Evolutionary conservation across 2,797 vertebrate genomes (phyloP), one percentile per base, ranked within the genome.

Genomic region (Rhabdomys pumilio): DNA sequence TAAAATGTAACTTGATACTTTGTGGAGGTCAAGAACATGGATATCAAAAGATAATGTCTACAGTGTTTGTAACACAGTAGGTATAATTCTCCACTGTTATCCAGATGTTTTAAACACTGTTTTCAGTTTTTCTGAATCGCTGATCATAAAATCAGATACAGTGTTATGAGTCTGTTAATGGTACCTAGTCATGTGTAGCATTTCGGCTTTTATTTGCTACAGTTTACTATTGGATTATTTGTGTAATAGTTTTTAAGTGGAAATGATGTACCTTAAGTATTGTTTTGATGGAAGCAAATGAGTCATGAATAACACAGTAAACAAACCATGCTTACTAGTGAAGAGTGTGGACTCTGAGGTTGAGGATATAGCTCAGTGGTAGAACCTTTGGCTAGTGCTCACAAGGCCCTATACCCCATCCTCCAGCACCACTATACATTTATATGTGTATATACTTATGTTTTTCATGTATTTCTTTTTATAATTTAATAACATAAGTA

Each of bases 211-310:
- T 55, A 47, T 80, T 92, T 88, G 38, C 47, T 90, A 7, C 26
- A 34, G 29, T 90, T 90, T 61, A 95, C 75, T 72, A 3, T 67
- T 87, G 20, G 50, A 53, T 88, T 95, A 11, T 73, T 61, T 84
- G 69, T 84, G 63, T 57, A 80, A 20, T 67, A 67, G 24, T 61
- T 83, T 96, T 92, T 76, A 95, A 79, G 44, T 89, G 50, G 38
- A 95, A 94, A 82, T 73, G 57, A 47, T 41, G 31, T n/a, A 15
- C 75, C 87, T 41, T 67, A 79, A 93, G 61, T 57, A 55, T 38
- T 91, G 69, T 83, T 69, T 79, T 80, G 50, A 55, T 31, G 83
- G 88, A 95, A 94, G 75, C 53, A 93, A 86, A 76, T 90, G 82
- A 93, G 59, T 92, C 89, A 93, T 38, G 79, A 86, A 50, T 26